phyloP scores from a whole-genome alignment of 2,797 vertebrate genomes.

The Myotis planiceps region DNA sequence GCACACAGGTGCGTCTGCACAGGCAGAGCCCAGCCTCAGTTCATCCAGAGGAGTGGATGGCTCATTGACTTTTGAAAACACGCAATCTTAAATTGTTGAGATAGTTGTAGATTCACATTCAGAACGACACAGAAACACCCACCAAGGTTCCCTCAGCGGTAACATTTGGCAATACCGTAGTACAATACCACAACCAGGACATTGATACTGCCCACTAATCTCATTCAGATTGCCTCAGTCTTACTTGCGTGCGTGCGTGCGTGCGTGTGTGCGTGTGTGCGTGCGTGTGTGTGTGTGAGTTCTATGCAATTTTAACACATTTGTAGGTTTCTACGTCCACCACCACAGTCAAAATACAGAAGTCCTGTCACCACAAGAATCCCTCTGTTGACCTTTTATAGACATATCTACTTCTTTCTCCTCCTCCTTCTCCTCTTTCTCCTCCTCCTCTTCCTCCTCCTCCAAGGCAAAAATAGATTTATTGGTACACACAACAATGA shows the following conservation, averaged over 20 bases:
- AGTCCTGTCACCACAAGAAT: too few species aligned
- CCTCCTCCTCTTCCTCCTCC: too few species aligned
- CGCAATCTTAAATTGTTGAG: not conserved
- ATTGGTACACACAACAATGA: too few species aligned
- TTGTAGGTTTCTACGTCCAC: not conserved
- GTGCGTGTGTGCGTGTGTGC: not conserved
- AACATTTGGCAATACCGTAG: not conserved
- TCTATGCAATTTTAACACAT: not conserved
- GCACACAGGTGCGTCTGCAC: fast-evolving
- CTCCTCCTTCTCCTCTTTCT: not conserved
- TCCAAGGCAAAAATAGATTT: too few species aligned
- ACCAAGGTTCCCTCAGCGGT: not conserved
- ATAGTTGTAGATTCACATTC: not conserved
- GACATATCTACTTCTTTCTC: not conserved
- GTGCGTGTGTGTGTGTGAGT: not conserved
- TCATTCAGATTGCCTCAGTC: not conserved
- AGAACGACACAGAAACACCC: not conserved
- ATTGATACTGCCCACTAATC: not conserved
- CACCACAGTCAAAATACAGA: not conserved
- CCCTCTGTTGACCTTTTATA: not conserved
- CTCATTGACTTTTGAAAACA: not conserved
- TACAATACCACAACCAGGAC: not conserved
- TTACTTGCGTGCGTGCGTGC: not conserved
- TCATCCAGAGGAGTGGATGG: not conserved
- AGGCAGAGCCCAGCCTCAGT: not conserved